These are phyloP conservation scores for Bombus confusus DNA, from an alignment of 1,140 invertebrate genomes.

Conservation along the genomic window DNA sequence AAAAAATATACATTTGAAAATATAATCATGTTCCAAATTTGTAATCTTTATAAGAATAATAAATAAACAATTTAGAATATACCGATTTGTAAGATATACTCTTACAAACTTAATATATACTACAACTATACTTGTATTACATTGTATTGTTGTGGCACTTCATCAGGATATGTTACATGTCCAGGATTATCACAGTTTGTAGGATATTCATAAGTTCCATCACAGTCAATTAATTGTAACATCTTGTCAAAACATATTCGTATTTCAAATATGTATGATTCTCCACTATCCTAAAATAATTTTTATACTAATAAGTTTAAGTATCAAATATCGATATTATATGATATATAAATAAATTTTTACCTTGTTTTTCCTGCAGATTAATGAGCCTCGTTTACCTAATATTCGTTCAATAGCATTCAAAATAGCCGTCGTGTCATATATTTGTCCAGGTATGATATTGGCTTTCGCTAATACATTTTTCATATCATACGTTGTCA, in stretches of 20 bases:
- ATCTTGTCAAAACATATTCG: constrained; percentile 87
- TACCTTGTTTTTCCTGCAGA: constrained; percentile 70
- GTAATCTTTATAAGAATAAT: neutral
- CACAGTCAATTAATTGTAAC: constrained; percentile 84
- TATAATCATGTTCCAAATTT: neutral
- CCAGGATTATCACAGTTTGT: constrained; percentile 84
- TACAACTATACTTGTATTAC: constrained; percentile 22
- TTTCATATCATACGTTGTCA: constrained; percentile 86
- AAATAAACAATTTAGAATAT: neutral
- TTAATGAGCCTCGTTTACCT: constrained; percentile 61
- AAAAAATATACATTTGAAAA: constrained; percentile 37
- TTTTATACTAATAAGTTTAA: neutral
- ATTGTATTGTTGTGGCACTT: constrained; percentile 66
- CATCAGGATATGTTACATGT: constrained; percentile 84
- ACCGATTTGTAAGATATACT: neutral
- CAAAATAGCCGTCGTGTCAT: constrained; percentile 84
- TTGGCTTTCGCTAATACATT: constrained; percentile 83
- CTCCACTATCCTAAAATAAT: constrained; percentile 80
- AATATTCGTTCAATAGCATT: constrained; percentile 81
- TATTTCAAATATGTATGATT: constrained; percentile 79
- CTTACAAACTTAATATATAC: neutral
- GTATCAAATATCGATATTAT: neutral
- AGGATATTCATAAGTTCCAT: constrained; percentile 79
- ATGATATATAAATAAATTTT: neutral
- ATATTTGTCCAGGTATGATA: constrained; percentile 85